Evolutionary conservation across 2,113 vertebrate genomes (phyloP).

Genomic region (Laterallus jamaicensis): DNA sequence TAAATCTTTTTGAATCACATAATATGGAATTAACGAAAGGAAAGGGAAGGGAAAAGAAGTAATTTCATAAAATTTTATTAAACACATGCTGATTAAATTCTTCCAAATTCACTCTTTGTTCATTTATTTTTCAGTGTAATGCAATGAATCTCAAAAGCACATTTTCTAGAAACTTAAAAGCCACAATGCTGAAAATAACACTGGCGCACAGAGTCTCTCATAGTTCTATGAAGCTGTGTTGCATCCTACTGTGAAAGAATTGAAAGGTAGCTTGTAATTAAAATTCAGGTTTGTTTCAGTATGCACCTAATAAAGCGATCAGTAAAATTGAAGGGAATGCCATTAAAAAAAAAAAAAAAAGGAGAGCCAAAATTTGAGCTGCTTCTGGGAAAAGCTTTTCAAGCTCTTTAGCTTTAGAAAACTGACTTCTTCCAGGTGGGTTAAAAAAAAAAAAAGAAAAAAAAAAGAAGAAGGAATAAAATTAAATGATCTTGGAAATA

Average conservation of each 20-base stretch:
- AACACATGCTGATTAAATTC: neutral
- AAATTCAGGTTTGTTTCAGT: neutral
- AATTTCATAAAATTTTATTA: neutral
- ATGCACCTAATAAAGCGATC: neutral
- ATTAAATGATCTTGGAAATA: neutral
- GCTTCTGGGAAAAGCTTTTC: neutral
- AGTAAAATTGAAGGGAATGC: neutral
- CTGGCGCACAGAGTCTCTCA: neutral
- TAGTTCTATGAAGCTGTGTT: neutral
- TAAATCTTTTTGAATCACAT: neutral
- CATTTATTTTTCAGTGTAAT: neutral
- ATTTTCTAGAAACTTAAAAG: neutral
- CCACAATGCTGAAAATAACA: neutral
- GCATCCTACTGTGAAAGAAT: neutral
- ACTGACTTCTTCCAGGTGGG: neutral
- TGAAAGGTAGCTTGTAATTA: neutral
- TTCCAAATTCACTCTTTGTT: neutral
- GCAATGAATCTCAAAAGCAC: neutral
- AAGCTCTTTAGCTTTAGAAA: neutral
- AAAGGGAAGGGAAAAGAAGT: neutral
- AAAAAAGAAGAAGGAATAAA: neutral
- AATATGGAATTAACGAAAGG: neutral
- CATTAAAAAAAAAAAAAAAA: neutral
- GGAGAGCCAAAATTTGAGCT: neutral
- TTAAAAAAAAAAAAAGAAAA: neutral